Base-by-base conservation (phyloP, 2,113 vertebrate species). In the Grallaria varia region DNA sequence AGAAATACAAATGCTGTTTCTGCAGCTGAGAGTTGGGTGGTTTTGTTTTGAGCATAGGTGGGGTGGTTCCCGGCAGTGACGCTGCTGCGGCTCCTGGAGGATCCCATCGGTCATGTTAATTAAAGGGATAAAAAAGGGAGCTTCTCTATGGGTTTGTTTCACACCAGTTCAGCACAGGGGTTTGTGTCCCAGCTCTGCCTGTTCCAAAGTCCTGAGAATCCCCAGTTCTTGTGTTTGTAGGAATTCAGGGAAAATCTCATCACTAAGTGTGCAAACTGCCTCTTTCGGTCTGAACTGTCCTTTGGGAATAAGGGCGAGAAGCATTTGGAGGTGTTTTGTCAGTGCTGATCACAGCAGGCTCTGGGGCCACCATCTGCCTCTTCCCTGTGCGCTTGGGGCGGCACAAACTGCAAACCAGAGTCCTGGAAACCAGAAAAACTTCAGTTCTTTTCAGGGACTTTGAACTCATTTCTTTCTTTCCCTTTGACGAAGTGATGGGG, bases 11-110 rank as follows among this genome's bases (percentile, higher is more conserved):
- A 93, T 66, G 95, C 90, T 93, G 66, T 88, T 94, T 23, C 92
- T 95, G 87, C 93, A 96, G 93, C 93, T 97, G 95, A 97, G 96
- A 96, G 94, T 90, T 37, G 82, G 77, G 87, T 80, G 62, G 90
- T 95, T 93, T 91, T 85, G 59, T 82, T 80, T 35, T 1, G 19
- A 6, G 81, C 78, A 12, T 73, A 95, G 93, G 90, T 94, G 89
- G 92, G 93, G 76, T 74, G 89, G 22, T 77, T 91, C 20, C 9
- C 8, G 6, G 58, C 45, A 11, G 82, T 2, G 27, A 3, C 11
- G 49, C 37, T 1, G 62, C 50, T 2, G 14, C 31, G 2, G 84
- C 80, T 55, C 44, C 90, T 66, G 30, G 1, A 23, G 72, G 60
- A 27, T 74, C 71, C 40, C 67, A 5, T 27, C 1, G 14, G 80